Percentiles rank a stretch among this genome's conserved stretches.
Evolutionary conservation across 2,888 invertebrate genomes (phyloP).

Genomic region (Sinelater perroti): DNA sequence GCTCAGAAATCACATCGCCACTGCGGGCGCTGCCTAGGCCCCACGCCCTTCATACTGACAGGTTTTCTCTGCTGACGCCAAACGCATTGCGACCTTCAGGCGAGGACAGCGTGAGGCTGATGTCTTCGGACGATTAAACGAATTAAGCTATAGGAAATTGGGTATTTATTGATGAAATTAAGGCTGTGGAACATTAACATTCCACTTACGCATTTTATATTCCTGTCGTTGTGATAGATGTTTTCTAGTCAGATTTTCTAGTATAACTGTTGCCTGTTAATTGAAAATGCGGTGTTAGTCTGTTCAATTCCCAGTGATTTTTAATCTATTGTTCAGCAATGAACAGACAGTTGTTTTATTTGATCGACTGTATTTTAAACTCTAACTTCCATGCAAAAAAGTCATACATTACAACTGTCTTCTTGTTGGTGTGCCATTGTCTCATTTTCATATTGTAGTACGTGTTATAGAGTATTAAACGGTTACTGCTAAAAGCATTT

Average conservation of each 20-base stretch:
- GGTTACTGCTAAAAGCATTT: background rate
- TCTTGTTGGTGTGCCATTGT: slow-evolving; percentile 3
- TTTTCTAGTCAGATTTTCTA: slow-evolving; percentile 38
- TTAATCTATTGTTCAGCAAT: too few species aligned
- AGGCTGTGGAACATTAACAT: slow-evolving; percentile 33
- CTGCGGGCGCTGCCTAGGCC: slow-evolving; percentile 51
- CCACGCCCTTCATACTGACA: slow-evolving; percentile 59
- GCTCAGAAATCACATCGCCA: slow-evolving; percentile 52
- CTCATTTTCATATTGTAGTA: background rate
- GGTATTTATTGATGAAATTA: slow-evolving; percentile 11
- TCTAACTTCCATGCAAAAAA: too few species aligned
- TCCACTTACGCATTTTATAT: slow-evolving; percentile 30
- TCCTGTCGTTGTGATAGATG: slow-evolving; percentile 37
- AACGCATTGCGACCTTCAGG: slow-evolving; percentile 64
- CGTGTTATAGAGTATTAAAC: background rate
- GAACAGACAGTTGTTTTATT: too few species aligned
- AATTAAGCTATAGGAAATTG: slow-evolving; percentile 11
- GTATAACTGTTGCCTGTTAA: too few species aligned
- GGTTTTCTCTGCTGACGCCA: slow-evolving; percentile 65
- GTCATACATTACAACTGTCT: background rate
- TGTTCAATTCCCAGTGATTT: too few species aligned
- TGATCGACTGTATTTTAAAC: too few species aligned
- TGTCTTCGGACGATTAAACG: slow-evolving; percentile 59
- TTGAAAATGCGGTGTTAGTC: too few species aligned
- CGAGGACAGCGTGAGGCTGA: slow-evolving; percentile 65